Evolutionary conservation across 2,797 vertebrate genomes (phyloP).

Genomic region (Centroberyx gerrardi): DNA sequence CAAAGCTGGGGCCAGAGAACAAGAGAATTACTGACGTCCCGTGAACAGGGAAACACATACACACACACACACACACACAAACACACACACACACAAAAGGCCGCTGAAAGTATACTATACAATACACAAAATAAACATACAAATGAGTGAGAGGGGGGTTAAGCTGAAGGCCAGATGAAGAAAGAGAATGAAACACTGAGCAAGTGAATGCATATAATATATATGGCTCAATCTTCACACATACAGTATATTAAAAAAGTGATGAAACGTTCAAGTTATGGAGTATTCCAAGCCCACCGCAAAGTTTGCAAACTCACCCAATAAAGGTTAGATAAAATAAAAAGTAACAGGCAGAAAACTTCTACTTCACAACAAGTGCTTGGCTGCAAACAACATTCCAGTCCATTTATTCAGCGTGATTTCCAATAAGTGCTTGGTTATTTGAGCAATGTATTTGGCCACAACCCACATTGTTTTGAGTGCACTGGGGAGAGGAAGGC

Average conservation of each 20-base stretch:
- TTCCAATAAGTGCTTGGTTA: slow-evolving; percentile 42
- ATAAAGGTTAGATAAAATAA: slow-evolving; percentile 1
- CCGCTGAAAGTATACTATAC: background rate
- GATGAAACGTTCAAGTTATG: background rate
- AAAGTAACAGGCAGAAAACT: background rate
- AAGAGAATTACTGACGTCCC: slow-evolving; percentile 58
- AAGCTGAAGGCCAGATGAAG: no score
- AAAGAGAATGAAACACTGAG: no score
- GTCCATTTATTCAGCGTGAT: slow-evolving; percentile 31
- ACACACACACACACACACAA: background rate
- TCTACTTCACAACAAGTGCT: slow-evolving; percentile 33
- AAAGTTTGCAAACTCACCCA: background rate
- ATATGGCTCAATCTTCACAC: background rate
- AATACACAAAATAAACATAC: no score
- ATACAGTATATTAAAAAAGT: background rate
- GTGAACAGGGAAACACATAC: slow-evolving; percentile 28
- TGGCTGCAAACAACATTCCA: slow-evolving; percentile 51
- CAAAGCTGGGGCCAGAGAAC: slow-evolving; percentile 66
- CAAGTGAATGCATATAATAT: no score
- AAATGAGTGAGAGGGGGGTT: no score
- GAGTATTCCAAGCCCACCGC: background rate
- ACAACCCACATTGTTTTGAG: slow-evolving; percentile 41
- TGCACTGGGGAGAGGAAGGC: slow-evolving; percentile 15
- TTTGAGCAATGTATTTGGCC: slow-evolving; percentile 23
- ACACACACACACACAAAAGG: background rate